Base-by-base conservation (phyloP, 2,888 invertebrate species). In the Himalopsyche kuldschensis region DNA sequence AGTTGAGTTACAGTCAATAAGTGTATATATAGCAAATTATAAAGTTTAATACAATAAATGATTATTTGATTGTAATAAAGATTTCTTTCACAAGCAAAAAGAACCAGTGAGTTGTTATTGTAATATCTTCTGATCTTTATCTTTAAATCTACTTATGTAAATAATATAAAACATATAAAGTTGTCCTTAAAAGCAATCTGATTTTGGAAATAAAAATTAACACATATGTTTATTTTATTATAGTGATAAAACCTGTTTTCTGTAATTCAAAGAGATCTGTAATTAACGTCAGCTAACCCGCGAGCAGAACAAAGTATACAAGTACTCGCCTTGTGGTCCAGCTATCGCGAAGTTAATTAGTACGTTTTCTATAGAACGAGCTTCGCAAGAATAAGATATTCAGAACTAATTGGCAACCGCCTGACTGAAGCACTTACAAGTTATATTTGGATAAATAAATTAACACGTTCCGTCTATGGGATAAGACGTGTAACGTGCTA, bases 211-310 rank as follows among this genome's bases (percentile, higher is more conserved):
- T 55, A 55, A 55, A 55, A 55, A 55, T 75, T 75, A 30, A 55
- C 24, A 48, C 48, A 48, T 55, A 24, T 20, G 75, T 82, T 78
- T 83, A 83, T 83, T 82, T 78, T 83, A 83, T 83, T 76, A 78
- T 35, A 24, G 48, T 75, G 84, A 84, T 84, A 84, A 84, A 84
- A 80, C 84, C 46, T 82, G 84, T 84, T 82, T 81, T 81, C 80
- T 76, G 80, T 80, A 80, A 82, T 84, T 84, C 69, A 80, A 82
- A 84, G 82, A 80, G 81, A 81, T 76, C 41, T 27, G 82, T 81
- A 84, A 84, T 84, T 84, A 84, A 82, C 82, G 76, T 63, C 76
- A 48, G 55, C 78, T 17, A 77, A 30, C 41, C 78, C 27, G 24
- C 69, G 31, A 48, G 55, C 35, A 17, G 75, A 69, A 69, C 75